A percentile compares a stretch with the other conserved stretches of the same genome.
Conservation (phyloP, 2,888 invertebrate species). For the Chrysolina americana region DNA sequence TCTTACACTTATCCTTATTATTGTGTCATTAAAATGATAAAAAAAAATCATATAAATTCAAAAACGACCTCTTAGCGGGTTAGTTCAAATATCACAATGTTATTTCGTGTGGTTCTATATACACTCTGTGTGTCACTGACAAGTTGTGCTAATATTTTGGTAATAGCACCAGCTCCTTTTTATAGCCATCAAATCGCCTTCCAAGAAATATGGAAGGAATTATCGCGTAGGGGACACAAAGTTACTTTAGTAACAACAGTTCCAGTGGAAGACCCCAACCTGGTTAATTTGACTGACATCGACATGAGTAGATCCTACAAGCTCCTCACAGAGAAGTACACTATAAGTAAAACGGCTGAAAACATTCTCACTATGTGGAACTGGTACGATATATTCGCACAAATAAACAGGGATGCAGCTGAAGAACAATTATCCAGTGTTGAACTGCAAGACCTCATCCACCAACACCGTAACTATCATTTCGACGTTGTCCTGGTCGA, state of each 20-base stretch:
- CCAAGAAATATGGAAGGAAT: constrained; percentile 57
- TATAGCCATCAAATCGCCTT: constrained; percentile 60
- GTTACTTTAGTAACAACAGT: constrained; percentile 63
- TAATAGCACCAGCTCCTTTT: constrained; percentile 56
- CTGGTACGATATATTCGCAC: constrained; percentile 39
- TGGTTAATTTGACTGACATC: constrained; percentile 54
- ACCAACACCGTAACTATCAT: constrained; percentile 30
- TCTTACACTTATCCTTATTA: background rate
- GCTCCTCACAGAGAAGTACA: constrained; percentile 36
- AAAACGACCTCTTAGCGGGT: background rate
- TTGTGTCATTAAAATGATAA: background rate
- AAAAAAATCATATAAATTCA: background rate
- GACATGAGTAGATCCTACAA: constrained; percentile 44
- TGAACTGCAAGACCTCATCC: constrained; percentile 47
- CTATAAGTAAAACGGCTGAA: constrained; percentile 38
- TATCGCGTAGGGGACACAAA: constrained; percentile 61
- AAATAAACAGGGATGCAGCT: constrained; percentile 38
- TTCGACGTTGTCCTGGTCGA: constrained; percentile 58
- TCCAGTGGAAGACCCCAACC: constrained; percentile 49
- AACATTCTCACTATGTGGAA: constrained; percentile 41
- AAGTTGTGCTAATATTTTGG: constrained; percentile 54
- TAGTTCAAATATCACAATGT: constrained; percentile 2
- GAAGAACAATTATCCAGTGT: constrained; percentile 39
- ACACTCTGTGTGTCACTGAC: constrained; percentile 9
- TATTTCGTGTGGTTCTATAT: constrained; percentile 10